These are phyloP conservation scores for Montipora capricornis DNA, from an alignment of 64 coral and sea anemone species.

Conservation along the genomic window DNA sequence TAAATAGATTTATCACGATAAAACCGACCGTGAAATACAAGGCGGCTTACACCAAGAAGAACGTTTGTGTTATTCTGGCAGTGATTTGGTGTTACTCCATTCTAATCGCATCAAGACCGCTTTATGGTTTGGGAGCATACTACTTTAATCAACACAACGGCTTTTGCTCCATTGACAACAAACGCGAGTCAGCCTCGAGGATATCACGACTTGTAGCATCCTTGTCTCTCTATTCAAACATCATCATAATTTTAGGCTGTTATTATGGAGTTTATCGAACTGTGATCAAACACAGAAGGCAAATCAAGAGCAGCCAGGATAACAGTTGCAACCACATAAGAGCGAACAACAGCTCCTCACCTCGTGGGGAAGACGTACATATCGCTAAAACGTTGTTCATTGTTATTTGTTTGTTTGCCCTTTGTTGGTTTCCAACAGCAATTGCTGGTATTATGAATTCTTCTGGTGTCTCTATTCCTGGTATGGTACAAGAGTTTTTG, in stretches of 20 bases:
- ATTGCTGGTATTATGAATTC: background rate
- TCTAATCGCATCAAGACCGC: background rate
- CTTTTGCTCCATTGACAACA: constrained; percentile 21
- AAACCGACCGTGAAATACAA: background rate
- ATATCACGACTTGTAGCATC: constrained; percentile 6
- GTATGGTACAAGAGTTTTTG: background rate
- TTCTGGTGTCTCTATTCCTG: constrained; percentile 8
- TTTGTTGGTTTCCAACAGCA: constrained; percentile 30
- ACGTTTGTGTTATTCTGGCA: background rate
- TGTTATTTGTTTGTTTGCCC: constrained; percentile 19
- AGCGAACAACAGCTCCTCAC: no score
- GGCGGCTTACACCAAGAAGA: background rate
- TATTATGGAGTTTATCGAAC: constrained; percentile 33
- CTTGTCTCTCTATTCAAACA: constrained; percentile 12
- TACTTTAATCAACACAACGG: background rate
- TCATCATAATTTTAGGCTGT: constrained; percentile 17
- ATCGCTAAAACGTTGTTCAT: constrained; percentile 28
- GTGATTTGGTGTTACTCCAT: constrained; percentile 29
- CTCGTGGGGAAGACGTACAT: background rate
- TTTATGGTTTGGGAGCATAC: background rate
- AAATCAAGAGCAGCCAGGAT: constrained; percentile 3
- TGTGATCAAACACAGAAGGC: constrained; percentile 3
- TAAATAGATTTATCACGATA: constrained; percentile 24
- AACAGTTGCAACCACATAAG: background rate
- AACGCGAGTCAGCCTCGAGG: background rate